A percentile compares a stretch with the other conserved stretches of the same genome.
phyloP scores from a whole-genome alignment of 2,797 vertebrate species.

The Rhincodon typus region DNA sequence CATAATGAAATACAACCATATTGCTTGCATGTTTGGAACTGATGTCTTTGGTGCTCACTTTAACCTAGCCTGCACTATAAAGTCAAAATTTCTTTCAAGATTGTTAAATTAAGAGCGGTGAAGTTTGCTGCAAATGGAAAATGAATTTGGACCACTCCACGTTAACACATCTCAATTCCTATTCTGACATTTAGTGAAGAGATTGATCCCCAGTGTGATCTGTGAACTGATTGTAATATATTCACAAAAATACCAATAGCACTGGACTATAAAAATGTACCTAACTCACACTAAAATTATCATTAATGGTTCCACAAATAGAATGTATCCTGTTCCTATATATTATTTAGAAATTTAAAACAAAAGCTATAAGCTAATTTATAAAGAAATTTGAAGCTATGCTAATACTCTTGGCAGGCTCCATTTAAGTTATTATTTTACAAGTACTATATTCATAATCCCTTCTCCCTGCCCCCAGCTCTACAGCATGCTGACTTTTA shows the following conservation, averaged over 20 bases:
- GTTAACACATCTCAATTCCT: neutral
- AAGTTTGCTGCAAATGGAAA: neutral
- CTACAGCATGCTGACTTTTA: neutral
- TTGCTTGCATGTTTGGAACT: neutral
- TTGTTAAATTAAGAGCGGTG: neutral
- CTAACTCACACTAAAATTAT: conserved; percentile 16
- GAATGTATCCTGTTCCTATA: neutral
- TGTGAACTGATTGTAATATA: conserved; percentile 17
- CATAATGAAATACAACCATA: conserved; percentile 4
- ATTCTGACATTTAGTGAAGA: conserved; percentile 15
- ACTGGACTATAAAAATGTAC: neutral
- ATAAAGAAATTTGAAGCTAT: conserved; percentile 24
- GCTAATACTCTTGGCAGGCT: conserved; percentile 5
- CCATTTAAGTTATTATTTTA: conserved; percentile 15
- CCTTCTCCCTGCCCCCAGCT: neutral
- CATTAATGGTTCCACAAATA: neutral
- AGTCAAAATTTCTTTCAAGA: neutral
- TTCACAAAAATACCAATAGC: conserved; percentile 29
- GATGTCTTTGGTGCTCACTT: neutral
- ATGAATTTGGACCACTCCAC: neutral
- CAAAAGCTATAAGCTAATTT: conserved; percentile 18
- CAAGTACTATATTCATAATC: conserved; percentile 5
- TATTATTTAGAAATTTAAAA: conserved; percentile 19
- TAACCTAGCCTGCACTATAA: neutral
- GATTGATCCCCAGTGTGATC: conserved; percentile 14